Conservation (phyloP, 2,113 vertebrate genomes). For the Apteryx mantelli region DNA sequence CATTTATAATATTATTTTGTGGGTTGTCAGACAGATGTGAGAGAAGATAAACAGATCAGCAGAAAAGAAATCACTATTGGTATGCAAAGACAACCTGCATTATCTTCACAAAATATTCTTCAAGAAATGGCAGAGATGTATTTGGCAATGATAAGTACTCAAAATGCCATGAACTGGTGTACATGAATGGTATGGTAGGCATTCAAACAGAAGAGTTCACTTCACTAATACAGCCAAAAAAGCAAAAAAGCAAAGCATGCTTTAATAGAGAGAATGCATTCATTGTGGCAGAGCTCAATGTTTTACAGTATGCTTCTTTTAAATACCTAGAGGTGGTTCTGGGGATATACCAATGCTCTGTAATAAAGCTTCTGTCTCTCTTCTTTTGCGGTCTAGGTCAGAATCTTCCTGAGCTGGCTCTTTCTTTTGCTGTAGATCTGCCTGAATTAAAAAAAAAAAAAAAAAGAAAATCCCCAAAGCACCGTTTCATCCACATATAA, state of each 20-base stretch:
- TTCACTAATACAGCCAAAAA: conserved; percentile 58
- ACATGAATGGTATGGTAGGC: conserved; percentile 42
- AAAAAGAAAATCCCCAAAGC: neutral
- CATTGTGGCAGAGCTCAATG: conserved; percentile 6
- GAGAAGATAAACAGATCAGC: conserved; percentile 37
- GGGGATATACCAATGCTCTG: conserved; percentile 98
- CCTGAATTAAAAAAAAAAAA: conserved; percentile 24
- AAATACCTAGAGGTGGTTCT: conserved; percentile 92
- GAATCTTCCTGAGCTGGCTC: conserved; percentile 90
- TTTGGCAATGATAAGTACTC: conserved; percentile 22
- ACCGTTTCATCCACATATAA: neutral
- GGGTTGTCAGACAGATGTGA: neutral
- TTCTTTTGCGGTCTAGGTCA: conserved; percentile 93
- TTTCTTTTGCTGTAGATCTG: conserved; percentile 91
- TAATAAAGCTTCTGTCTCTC: conserved; percentile 95
- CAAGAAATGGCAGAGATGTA: conserved; percentile 42
- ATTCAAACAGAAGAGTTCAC: conserved; percentile 64
- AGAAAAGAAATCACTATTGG: conserved; percentile 63
- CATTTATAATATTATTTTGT: neutral
- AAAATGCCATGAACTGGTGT: conserved; percentile 54
- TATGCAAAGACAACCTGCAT: neutral
- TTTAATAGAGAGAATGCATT: conserved; percentile 28
- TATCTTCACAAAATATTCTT: neutral
- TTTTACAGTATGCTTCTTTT: conserved; percentile 28
- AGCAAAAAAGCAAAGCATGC: conserved; percentile 62